phyloP scores from a whole-genome alignment of 1,140 invertebrate species.

The Bombus terrestris region DNA sequence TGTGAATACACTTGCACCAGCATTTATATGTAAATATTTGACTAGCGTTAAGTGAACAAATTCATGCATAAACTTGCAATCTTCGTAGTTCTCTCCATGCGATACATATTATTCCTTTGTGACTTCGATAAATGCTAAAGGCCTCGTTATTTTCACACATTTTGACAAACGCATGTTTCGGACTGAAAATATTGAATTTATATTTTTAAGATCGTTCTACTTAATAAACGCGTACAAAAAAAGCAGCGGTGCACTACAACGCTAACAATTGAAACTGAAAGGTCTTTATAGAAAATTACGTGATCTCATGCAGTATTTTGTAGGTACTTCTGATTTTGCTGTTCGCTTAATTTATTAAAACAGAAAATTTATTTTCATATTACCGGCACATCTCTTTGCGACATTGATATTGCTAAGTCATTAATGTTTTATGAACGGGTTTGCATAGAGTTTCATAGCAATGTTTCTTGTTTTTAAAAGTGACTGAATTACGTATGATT shows the following conservation, averaged over 20 bases:
- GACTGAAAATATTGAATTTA: conserved; percentile 15
- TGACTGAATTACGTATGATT: conserved; percentile 2
- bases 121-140: conserved; percentile 3
- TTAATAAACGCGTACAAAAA: background rate
- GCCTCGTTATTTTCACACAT: conserved; percentile 24
- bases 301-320: background rate
- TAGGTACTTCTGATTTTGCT: background rate
- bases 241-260: background rate
- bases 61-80: conserved; percentile 12
- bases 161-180: background rate
- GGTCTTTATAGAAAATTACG: background rate
- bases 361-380: background rate
- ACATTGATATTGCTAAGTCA: background rate
- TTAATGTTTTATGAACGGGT: background rate
- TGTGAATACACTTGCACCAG: conserved; percentile 29
- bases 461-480: background rate
- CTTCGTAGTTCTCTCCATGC: conserved; percentile 13
- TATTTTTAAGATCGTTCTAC: conserved; percentile 8
- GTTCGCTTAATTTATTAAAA: background rate
- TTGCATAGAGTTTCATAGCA: background rate
- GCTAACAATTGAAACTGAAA: background rate
- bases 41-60: conserved; percentile 26
- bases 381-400: background rate
- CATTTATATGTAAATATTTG: conserved; percentile 47
- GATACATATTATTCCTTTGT: conserved; percentile 9